Evolutionary conservation across 2,113 vertebrate species (phyloP), one percentile per base, ranked within the genome.

Genomic region (Oreochromis niloticus): DNA sequence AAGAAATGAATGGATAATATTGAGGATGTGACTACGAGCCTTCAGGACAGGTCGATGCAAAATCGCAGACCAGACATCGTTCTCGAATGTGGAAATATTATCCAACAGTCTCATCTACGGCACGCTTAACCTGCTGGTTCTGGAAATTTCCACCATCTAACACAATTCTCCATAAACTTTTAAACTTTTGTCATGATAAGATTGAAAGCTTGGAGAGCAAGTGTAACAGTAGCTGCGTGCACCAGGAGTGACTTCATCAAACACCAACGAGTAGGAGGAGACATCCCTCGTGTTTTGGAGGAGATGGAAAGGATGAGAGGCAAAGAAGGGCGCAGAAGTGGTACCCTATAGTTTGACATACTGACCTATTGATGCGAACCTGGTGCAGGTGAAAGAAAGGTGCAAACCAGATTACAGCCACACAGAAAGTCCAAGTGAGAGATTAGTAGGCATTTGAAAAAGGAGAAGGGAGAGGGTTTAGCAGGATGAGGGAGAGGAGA

Each of bases 401-500:
- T 87, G 92, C 91, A 92, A 90, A 92, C 84, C 89, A 90, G 92
- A 95, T 93, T 94, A 95, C 90, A 88, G 92, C 73, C 82, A 78
- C 81, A 84, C 85, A 87, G 57, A 63, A 87, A 89, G 86, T 82
- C 46, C 10, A 27, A 93, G 91, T 82, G 90, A 61, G 85, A 94
- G 93, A 93, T 95, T 94, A 95, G 88, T 89, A 85, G 54, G 85
- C 87, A 88, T 94, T 88, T 94, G 93, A 94, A 94, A 93, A 89
- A 83, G 90, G 87, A 95, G 96, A 95, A 92, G 95, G 81, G 86
- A 92, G 89, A 83, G 94, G 95, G 93, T 96, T 96, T 95, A 96
- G 88, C 57, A 56, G 93, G 96, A 96, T 95, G 93, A 96, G 83
- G 83, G 80, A 90, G 93, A 95, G 90, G 91, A 93, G 93, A 95